Conservation (phyloP, 2,888 invertebrate species). For the Morpho achilles region DNA sequence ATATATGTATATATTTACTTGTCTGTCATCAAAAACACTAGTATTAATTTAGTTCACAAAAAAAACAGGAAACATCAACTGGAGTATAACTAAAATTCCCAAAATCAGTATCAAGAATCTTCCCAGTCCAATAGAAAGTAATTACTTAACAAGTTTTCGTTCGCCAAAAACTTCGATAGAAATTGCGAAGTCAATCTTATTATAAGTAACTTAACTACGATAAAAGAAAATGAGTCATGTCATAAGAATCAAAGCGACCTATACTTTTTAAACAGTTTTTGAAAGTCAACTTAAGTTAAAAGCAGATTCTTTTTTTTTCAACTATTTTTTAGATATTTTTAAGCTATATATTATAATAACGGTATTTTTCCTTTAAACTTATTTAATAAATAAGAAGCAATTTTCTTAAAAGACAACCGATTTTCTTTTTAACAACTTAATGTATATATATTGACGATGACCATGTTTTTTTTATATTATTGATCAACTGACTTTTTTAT, state of each 20-base stretch:
- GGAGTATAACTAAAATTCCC: conserved; percentile 3
- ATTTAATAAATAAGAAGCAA: too few relatives aligned
- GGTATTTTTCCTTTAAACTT: too few relatives aligned
- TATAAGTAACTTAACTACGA: conserved; percentile 30
- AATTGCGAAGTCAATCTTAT: conserved; percentile 26
- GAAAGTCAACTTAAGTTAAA: not conserved
- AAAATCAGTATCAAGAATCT: conserved; percentile 26
- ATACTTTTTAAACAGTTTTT: not conserved
- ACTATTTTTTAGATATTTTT: not conserved
- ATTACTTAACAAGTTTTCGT: conserved; percentile 45
- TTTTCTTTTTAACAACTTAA: too few relatives aligned
- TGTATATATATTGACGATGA: too few relatives aligned
- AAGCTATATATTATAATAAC: not conserved
- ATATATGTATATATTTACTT: too few relatives aligned
- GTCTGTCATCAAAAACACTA: too few relatives aligned
- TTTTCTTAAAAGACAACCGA: too few relatives aligned
- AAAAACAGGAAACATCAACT: not conserved
- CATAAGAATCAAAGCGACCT: conserved; percentile 19
- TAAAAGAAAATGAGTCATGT: conserved; percentile 28
- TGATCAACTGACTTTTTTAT: too few relatives aligned
- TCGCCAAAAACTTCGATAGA: conserved; percentile 42
- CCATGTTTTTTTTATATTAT: too few relatives aligned
- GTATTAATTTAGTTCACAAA: too few relatives aligned
- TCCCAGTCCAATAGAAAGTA: conserved; percentile 52
- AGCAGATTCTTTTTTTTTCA: not conserved